A percentile compares a stretch with the other conserved stretches of the same genome.
phyloP scores from a whole-genome alignment of 2,113 vertebrate genomes.

The Urocolius indicus region DNA sequence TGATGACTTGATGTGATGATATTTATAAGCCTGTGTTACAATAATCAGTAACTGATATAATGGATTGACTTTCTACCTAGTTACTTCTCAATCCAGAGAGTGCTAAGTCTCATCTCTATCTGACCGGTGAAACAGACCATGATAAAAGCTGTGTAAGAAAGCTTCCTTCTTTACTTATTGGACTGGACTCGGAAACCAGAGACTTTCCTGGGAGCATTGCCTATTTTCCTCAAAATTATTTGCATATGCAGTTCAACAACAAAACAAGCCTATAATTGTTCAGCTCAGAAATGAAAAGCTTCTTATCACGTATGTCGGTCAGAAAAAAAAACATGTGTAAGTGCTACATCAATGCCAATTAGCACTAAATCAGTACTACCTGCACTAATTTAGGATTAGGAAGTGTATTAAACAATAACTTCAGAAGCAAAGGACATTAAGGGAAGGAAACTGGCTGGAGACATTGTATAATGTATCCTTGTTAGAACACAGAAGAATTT shows the following conservation, averaged over 20 bases:
- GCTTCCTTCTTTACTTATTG: conserved; percentile 51
- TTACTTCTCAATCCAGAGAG: not conserved
- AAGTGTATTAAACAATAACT: conserved; percentile 43
- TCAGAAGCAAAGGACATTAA: conserved; percentile 15
- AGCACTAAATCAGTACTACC: not conserved
- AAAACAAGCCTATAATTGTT: conserved; percentile 54
- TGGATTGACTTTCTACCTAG: not conserved
- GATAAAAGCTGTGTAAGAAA: conserved; percentile 19
- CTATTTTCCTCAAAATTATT: conserved; percentile 57
- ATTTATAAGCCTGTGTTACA: not conserved
- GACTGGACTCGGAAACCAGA: conserved; percentile 38
- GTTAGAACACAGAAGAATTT: conserved; percentile 17
- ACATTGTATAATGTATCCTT: conserved; percentile 33
- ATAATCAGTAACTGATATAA: not conserved
- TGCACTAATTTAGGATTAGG: conserved; percentile 21
- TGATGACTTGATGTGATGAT: not conserved
- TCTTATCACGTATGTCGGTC: not conserved
- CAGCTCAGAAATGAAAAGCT: conserved; percentile 34
- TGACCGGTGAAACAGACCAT: conserved; percentile 37
- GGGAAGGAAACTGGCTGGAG: conserved; percentile 26
- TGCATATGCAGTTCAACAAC: conserved; percentile 44
- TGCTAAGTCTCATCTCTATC: not conserved
- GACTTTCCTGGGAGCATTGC: conserved; percentile 45
- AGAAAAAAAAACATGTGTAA: conserved; percentile 8
- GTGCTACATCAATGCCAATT: not conserved